Evolutionary conservation across 2,797 vertebrate species (phyloP), one percentile per base, ranked within the genome.

Genomic region (Labroides dimidiatus): DNA sequence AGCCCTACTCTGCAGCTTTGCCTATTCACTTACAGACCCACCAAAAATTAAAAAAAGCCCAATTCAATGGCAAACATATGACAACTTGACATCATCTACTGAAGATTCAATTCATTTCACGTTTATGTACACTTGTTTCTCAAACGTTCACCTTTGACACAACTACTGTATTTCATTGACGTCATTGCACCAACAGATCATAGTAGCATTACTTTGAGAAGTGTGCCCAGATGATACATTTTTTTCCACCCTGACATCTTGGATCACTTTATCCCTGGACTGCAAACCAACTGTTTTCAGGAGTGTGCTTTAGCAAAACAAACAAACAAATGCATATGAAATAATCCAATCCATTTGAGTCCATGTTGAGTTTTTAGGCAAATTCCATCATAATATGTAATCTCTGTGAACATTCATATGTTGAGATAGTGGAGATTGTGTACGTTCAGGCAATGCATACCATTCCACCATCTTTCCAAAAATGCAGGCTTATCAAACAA

Each of bases 341-440:
- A 73, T 15, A 51, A 60, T 58, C 41, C 82, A 61, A 82, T 71
- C 81, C 82, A 70, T 56, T 64, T 20, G 61, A 77, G 72, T 78
- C 75, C 72, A 67, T 30, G 45, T 80, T 45, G 54, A 49, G 23
- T 61, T 65, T 72, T 66, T 53, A 55, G 47, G 66, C 56, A 50
- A 53, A 52, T 48, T 50, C 50, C 64, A 81, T 69, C 30, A 33
- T 33, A 33, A 4, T 63, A 76, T 58, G 41, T 82, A 72, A 77
- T 43, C 55, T 82, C 54, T 60, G 86, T 90, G 83, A 90, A 90
- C 90, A 92, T 91, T 93, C 89, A 77, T 85, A 79, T 75, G 75
- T 80, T 86, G 84, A 81, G 86, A 91, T 69, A 57, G 85, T 88
- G 78, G 78, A 82, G 69, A 57, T 49, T 52, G 84, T 87, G 85